Evolutionary conservation across 2,797 vertebrate genomes (phyloP), one percentile per base, ranked within the genome.

Genomic region (Bradypodion ventrale): DNA sequence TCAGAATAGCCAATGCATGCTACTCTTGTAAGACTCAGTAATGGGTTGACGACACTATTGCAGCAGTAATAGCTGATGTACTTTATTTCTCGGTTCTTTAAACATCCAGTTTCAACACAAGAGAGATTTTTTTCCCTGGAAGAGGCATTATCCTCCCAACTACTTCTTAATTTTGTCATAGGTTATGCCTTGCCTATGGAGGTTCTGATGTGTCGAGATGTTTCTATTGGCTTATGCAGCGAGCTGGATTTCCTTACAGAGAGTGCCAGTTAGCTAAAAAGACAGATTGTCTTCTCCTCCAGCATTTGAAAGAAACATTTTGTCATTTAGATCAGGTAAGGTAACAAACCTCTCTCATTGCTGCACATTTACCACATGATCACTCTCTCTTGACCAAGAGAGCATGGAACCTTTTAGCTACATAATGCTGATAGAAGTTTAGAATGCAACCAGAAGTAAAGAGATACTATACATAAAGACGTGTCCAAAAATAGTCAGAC

Each of bases 211-310:
- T 99, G 87, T 99, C 98, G 0, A 96, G 98, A 1, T 98, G 97
- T 87, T 98, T 99, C 93, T 98, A 98, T 78, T 99, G 98, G 98
- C 97, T 99, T 85, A 98, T 99, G 96, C 98, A 99, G 92, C 96
- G 98, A 90, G 98, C 98, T 0, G 98, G 98, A 2, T 99, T 99
- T 91, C 98, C 99, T 35, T 99, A 99, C 7, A 97, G 98, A 95
- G 98, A 99, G 77, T 99, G 98, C 91, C 98, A 99, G 89, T 92
- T 99, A 86, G 93, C 96, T 82, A 98, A 94, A 89, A 97, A 96
- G 82, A 94, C 98, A 93, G 98, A 99, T 84, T 98, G 97, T 87
- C 95, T 98, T 82, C 96, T 99, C 19, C 95, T 99, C 68, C 98
- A 99, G 91, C 97, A 99, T 76, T 94, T 99, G 3, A 99, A 99